Base-by-base conservation (phyloP, 2,797 vertebrate genomes). In the Channallabes apus region DNA sequence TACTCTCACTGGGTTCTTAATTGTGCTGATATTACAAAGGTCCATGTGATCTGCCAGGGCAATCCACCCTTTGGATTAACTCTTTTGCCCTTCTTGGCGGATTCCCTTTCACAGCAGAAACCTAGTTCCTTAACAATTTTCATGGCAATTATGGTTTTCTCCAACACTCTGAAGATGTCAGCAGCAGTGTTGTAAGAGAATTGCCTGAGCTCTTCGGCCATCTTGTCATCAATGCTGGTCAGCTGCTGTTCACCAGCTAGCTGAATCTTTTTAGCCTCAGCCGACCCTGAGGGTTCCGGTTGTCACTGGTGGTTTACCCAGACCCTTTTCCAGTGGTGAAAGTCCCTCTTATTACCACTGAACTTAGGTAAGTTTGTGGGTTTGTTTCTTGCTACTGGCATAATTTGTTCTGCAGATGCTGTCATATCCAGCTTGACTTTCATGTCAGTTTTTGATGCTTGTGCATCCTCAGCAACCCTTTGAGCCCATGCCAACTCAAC, bases 1-100 rank as follows among this genome's bases (percentile, higher is more conserved):
- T 87, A 88, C 14, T 90, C 89, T 85, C 0, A 90, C 79, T 0
- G 85, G 87, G 20, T 89, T 89, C 15, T 86, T 90, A 0, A 91
- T 82, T 1, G 84, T 86, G 59, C 81, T 86, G 0, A 75, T 90
- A 15, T 89, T 38, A 15, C 87, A 84, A 9, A 90, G 80, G n/a
- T 86, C 86, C 67, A 12, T 82, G 15, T 88, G 14, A 2, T 90
- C 88, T 4, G 76, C 32, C 14, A 89, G 78, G 0, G 87, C 84
- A 89, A 14, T 88, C 85, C 1, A 89, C 86, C 2, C 68, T 24
- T 29, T 84, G 86, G 61, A 88, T 90, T 0, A 89, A 14, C 0
- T 88, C 82, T 2, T 89, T 67, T 1, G 87, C 82, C 6, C 6
- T 62, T 9, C 59, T 62, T 62, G 59, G 20, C 22, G 8, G 59